Evolutionary conservation across 1,140 invertebrate species (phyloP), one percentile per base, ranked within the genome.

Genomic region (Pararge aegeria): DNA sequence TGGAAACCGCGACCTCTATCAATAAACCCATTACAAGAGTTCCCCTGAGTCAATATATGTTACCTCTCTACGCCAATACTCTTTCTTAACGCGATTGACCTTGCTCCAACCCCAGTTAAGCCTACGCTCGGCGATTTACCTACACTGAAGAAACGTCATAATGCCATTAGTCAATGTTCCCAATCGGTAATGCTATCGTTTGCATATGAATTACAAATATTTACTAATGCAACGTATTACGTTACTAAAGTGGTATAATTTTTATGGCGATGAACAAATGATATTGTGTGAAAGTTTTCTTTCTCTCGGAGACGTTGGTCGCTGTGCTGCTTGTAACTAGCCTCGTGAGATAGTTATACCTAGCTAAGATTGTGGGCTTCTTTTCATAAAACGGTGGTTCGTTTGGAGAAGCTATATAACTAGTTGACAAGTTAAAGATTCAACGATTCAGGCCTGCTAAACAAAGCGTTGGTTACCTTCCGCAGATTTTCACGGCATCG

Each of bases 181-280:
- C 24, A 18, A 30, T 15, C 27, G 24, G 27, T 51, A 30, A 51
- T 30, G 27, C 24, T 51, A 18, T 51, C 16, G 30, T 51, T 51
- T 51, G 49, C 30, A 34, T 34, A 12, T 7, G 10, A 34, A 34
- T 34, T 34, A 34, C 30, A 34, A 34, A 34, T 34, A 34, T 12
- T 34, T 34, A 34, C 30, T 34, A n/a, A 34, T 34, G 7, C 30
- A 3, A n/a, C 7, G 30, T 34, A 34, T 34, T 34, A 12, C 10
- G 30, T 34, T n/a, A 34, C 30, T n/a, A 34, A 34, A 4, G 30
- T 12, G 30, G 30, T 34, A 12, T 34, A 34, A 12, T 34, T 34
- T 10, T 34, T 34, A 6, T 6, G 7, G 10, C 30, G 7, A 12
- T 12, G 30, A 34, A 12, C 7, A 12, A 34, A 34, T 34, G 0